phyloP scores from a whole-genome alignment of 2,888 invertebrate species.

The Oscheius sp. region DNA sequence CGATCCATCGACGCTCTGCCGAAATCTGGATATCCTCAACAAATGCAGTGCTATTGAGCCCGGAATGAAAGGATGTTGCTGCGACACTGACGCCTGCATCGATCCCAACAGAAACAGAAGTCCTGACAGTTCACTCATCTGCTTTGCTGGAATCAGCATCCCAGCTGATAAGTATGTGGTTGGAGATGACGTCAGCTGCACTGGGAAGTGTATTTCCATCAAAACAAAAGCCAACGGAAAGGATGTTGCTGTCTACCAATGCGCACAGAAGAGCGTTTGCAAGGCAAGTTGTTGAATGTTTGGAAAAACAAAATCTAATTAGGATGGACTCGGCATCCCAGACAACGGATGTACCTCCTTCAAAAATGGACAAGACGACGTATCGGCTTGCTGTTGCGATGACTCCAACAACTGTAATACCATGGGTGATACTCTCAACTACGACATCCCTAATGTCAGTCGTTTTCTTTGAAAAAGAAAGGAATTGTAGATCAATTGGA shows the following conservation, averaged over 20 bases:
- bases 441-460: constrained; percentile 28
- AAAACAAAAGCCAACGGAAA: constrained; percentile 20
- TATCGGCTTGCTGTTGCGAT: constrained; percentile 49
- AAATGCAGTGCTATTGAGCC: constrained; percentile 37
- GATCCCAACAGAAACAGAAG: constrained; percentile 43
- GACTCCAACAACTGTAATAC: constrained; percentile 43
- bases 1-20: constrained; percentile 46
- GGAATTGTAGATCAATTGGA: too few relatives aligned
- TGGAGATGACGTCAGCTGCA: too few relatives aligned
- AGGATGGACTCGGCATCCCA: neutral
- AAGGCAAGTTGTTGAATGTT: too few relatives aligned
- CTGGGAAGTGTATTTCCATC: neutral
- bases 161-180: too few relatives aligned
- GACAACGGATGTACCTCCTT: constrained; percentile 17
- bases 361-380: constrained; percentile 30
- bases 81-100: constrained; percentile 47
- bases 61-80: constrained; percentile 48
- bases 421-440: constrained; percentile 32
- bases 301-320: too few relatives aligned
- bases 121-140: constrained; percentile 28
- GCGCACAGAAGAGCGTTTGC: constrained; percentile 46
- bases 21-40: constrained; percentile 25
- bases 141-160: constrained; percentile 48
- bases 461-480: constrained; percentile 36
- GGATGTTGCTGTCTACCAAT: constrained; percentile 46